phyloP scores from a whole-genome alignment of 2,888 invertebrate genomes.

The Synanthedon vespiformis region DNA sequence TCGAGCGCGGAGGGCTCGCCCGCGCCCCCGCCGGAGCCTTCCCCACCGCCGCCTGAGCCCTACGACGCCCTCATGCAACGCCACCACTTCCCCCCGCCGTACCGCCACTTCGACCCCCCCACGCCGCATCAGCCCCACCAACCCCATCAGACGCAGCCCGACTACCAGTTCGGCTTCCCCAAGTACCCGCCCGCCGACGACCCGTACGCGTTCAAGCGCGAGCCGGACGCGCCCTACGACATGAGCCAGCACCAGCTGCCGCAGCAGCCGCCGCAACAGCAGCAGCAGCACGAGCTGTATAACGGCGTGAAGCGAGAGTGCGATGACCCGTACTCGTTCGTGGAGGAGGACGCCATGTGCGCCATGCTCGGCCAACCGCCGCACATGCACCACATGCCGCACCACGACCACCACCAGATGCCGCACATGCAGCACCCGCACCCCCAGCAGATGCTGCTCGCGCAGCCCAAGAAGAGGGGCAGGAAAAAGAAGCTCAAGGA shows the following conservation, averaged over 20 bases:
- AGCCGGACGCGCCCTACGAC: conserved; percentile 56
- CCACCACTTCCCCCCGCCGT: conserved; percentile 17
- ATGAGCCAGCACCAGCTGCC: conserved; percentile 43
- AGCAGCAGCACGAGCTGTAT: conserved; percentile 32
- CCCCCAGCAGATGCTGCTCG: conserved; percentile 58
- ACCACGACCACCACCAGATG: conserved; percentile 8
- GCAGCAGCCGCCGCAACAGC: conserved; percentile 12
- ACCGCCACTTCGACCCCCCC: conserved; percentile 38
- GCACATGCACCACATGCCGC: conserved; percentile 13
- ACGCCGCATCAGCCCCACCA: conserved; percentile 21
- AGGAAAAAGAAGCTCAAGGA: conserved; percentile 86
- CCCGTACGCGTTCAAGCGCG: conserved; percentile 54
- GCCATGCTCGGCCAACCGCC: conserved; percentile 59
- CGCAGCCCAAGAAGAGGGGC: conserved; percentile 84
- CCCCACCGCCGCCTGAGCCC: conserved; percentile 30
- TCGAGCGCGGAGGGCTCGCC: conserved; percentile 21
- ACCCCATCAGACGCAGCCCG: conserved; percentile 20
- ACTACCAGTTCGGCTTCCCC: conserved; percentile 47
- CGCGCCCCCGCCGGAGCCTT: conserved; percentile 27
- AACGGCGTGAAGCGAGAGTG: conserved; percentile 71
- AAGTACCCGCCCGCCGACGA: conserved; percentile 49
- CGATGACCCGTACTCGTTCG: conserved; percentile 88
- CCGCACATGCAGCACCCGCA: conserved; percentile 37
- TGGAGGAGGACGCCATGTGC: conserved; percentile 80
- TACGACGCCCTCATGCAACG: conserved; percentile 8